Evolutionary conservation across 2,797 vertebrate genomes (phyloP).

Genomic region (Sebastolobus alascanus): DNA sequence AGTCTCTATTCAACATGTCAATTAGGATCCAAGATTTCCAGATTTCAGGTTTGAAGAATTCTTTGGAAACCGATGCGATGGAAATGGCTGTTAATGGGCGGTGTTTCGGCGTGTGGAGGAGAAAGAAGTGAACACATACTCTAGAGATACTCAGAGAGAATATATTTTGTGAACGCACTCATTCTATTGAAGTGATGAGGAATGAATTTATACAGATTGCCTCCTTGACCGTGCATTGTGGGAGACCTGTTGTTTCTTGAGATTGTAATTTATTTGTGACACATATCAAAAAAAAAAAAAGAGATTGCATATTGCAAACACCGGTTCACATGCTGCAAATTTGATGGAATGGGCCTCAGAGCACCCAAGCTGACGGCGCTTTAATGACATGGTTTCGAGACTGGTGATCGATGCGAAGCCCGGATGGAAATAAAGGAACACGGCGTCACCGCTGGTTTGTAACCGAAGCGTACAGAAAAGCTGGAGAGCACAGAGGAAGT

Average conservation of each 20-base stretch:
- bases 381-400: slow-evolving; percentile 12
- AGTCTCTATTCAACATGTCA: slow-evolving; percentile 40
- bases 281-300: slow-evolving; percentile 11
- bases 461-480: not conserved
- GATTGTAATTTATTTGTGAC: slow-evolving; percentile 36
- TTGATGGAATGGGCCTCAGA: slow-evolving; percentile 17
- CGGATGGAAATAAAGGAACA: slow-evolving; percentile 1
- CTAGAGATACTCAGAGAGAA: not conserved
- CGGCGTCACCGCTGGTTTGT: not conserved
- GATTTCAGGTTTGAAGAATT: slow-evolving; percentile 17
- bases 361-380: not conserved
- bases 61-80: not conserved
- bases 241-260: slow-evolving; percentile 5
- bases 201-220: slow-evolving; percentile 1
- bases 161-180: not conserved
- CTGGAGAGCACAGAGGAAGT: slow-evolving; percentile 4
- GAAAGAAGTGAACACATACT: not conserved
- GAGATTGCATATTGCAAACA: slow-evolving; percentile 11
- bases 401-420: slow-evolving; percentile 14
- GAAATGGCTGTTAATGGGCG: slow-evolving; percentile 6
- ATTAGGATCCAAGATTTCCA: slow-evolving; percentile 43
- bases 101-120: slow-evolving; percentile 4
- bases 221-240: not conserved
- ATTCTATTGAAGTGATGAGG: not conserved
- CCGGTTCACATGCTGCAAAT: slow-evolving; percentile 1